Percentiles rank a stretch among this genome's conserved stretches.
Evolutionary conservation across 2,113 vertebrate genomes (phyloP).

Genomic region (Apistogramma diplotaenia): DNA sequence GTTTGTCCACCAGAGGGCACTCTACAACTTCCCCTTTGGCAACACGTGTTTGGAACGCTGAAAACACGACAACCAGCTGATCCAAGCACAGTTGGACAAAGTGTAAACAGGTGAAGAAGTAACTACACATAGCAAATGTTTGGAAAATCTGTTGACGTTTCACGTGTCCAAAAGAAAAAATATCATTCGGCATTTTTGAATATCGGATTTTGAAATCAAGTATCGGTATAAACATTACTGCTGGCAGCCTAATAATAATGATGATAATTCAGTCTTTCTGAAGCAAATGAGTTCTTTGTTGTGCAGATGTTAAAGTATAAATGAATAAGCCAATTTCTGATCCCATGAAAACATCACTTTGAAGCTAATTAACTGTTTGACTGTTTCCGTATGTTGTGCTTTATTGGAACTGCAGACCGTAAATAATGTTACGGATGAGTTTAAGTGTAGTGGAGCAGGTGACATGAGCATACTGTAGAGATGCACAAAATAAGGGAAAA

Average conservation of each 20-base stretch:
- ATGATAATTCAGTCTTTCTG: neutral
- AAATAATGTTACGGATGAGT: neutral
- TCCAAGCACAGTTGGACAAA: neutral
- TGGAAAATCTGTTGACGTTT: neutral
- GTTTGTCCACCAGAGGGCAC: neutral
- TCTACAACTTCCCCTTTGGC: neutral
- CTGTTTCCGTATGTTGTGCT: neutral
- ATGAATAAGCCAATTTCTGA: neutral
- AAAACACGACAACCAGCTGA: neutral
- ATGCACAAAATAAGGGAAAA: too few relatives aligned
- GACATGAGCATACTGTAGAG: neutral
- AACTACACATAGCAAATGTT: neutral
- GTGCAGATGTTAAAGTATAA: neutral
- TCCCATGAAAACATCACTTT: conserved; percentile 8
- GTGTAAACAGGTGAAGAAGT: neutral
- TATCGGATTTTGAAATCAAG: neutral
- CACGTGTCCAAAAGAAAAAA: neutral
- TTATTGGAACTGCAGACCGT: neutral
- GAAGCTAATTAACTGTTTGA: too few relatives aligned
- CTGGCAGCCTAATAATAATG: neutral
- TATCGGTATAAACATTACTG: neutral
- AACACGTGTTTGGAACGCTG: neutral
- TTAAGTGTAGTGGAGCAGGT: neutral
- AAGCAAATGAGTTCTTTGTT: neutral
- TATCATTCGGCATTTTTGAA: accelerated